These are phyloP conservation scores for Aselliscus stoliczkanus DNA, from an alignment of 2,797 vertebrate genomes.

Conservation along the genomic window DNA sequence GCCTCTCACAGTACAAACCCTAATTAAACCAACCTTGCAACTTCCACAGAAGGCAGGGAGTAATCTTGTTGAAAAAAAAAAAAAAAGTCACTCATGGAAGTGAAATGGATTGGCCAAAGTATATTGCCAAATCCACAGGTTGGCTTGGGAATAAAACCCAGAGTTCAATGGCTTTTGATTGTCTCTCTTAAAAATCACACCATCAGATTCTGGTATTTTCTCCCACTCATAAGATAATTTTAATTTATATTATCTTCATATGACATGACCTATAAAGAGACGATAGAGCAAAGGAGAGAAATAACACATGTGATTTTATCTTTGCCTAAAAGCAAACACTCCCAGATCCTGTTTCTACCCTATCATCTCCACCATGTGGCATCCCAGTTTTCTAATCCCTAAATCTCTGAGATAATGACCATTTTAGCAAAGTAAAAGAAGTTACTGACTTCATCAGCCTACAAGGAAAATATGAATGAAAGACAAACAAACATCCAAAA, in stretches of 20 bases:
- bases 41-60: neutral
- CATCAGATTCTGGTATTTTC: neutral
- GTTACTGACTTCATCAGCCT: neutral
- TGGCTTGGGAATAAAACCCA: slow-evolving; percentile 20
- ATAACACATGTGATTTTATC: neutral
- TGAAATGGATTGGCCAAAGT: neutral
- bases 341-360: neutral
- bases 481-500: neutral
- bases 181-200: neutral
- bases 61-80: neutral
- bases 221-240: neutral
- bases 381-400: slow-evolving; percentile 6
- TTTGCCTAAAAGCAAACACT: slow-evolving; percentile 5
- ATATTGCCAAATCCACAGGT: neutral
- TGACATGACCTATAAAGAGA: neutral
- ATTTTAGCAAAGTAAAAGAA: neutral
- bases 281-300: neutral
- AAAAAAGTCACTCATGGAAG: neutral
- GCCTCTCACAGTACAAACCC: neutral
- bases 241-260: neutral
- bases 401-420: slow-evolving; percentile 7
- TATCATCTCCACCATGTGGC: neutral
- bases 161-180: neutral
- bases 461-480: neutral
- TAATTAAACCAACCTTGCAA: slow-evolving; percentile 37